Base-by-base conservation (phyloP, 2,113 vertebrate genomes). In the Mobula birostris region DNA sequence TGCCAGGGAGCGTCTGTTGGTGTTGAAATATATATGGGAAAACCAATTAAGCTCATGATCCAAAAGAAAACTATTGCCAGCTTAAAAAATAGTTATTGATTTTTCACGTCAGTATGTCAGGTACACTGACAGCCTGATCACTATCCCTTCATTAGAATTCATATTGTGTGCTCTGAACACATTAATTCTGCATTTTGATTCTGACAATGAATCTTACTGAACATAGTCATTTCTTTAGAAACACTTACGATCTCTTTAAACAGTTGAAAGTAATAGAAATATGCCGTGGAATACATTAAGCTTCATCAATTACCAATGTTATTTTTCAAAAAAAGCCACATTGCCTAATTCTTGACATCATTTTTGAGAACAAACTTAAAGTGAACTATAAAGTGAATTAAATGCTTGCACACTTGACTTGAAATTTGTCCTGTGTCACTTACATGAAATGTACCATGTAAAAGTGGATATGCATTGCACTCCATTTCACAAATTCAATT, bases 141-240 rank as follows among this genome's bases (percentile, higher is more conserved):
- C 85, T 66, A 12, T 61, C 3, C 56, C n/a, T 66, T 90, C 85
- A 90, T 90, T 66, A 19, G 27, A n/a, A 90, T 90, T 90, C 61
- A 90, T 90, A 90, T 90, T 90, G 85, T 32, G 85, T 66, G 27
- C 29, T 32, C 61, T 32, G 61, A 90, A 90, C 61, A 90, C n/a
- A 66, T 90, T 90, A 63, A 90, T 90, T 90, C n/a, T 66, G 12
- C 85, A 90, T 90, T 90, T 66, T 66, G 61, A 36, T 66, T 68
- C 61, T 90, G 61, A 66, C 85, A 90, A 90, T 66, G 29, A 66
- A 90, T 90, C 5, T 66, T 66, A 90, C 32, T 90, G 61, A 90
- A 19, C 85, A 66, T 17, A 63, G 61, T 90, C 32, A 90, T 66
- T 90, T 90, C 61, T n/a, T 90, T 68, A 66, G 14, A 90, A 90